Conservation (phyloP, 1,140 invertebrate species). For the Lordiphosa mommai region DNA sequence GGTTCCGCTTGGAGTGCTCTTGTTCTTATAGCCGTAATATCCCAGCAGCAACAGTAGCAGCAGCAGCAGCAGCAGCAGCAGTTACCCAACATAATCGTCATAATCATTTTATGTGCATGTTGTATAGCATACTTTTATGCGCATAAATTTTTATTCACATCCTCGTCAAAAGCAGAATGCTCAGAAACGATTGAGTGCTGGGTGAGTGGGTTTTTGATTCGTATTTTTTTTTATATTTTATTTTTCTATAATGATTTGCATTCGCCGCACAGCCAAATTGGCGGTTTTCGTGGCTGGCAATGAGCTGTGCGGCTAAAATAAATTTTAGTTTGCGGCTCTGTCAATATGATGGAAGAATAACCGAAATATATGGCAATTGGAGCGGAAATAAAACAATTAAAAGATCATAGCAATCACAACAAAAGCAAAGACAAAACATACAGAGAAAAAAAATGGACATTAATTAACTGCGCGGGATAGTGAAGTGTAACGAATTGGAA, state of each 20-base stretch:
- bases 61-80: constrained; percentile 15
- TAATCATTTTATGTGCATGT: constrained; percentile 75
- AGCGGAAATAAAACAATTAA: constrained; percentile 50
- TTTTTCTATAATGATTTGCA: constrained; percentile 39
- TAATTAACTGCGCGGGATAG: constrained; percentile 55
- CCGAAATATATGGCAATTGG: constrained; percentile 24
- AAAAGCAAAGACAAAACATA: not conserved
- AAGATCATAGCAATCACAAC: constrained; percentile 20
- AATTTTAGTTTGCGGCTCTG: constrained; percentile 44
- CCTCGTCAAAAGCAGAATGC: constrained; percentile 45
- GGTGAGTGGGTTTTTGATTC: not conserved
- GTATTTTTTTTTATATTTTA: constrained; percentile 11
- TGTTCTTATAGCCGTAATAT: constrained; percentile 33
- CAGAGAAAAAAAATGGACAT: constrained; percentile 35
- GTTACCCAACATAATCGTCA: constrained; percentile 58
- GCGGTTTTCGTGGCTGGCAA: constrained; percentile 69
- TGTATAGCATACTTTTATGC: constrained; percentile 67
- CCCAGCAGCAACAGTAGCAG: constrained; percentile 10
- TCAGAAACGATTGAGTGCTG: constrained; percentile 35
- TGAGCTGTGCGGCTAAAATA: constrained; percentile 62
- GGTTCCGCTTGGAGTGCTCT: constrained; percentile 18
- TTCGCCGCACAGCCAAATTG: constrained; percentile 48
- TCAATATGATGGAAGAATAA: constrained; percentile 56
- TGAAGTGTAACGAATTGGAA: constrained; percentile 74
- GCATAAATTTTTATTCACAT: constrained; percentile 73